These are phyloP conservation scores for Drosophila subsilvestris DNA, from an alignment of 2,888 invertebrate genomes.

Conservation along the genomic window DNA sequence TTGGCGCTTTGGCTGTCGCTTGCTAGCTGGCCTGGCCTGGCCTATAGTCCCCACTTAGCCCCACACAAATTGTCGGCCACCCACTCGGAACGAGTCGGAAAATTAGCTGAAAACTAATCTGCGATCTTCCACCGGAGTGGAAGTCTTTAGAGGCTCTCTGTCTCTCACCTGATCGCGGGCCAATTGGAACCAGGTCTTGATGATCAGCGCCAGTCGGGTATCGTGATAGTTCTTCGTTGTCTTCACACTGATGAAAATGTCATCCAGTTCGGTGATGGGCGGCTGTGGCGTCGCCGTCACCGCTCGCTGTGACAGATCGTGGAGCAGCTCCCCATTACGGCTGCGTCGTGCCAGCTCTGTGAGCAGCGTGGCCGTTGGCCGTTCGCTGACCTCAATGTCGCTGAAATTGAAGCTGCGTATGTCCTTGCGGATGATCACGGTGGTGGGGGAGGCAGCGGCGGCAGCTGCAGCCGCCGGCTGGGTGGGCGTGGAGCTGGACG, in stretches of 20 bases:
- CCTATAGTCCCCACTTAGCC: constrained; percentile 41
- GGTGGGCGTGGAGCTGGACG: constrained; percentile 37
- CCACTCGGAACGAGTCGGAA: constrained; percentile 35
- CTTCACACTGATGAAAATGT: constrained; percentile 97
- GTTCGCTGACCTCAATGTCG: constrained; percentile 83
- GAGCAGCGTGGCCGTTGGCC: constrained; percentile 77
- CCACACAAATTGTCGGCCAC: constrained; percentile 61
- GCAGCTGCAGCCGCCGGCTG: constrained; percentile 44
- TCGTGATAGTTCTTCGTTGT: constrained; percentile 95
- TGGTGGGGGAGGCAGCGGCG: constrained; percentile 66
- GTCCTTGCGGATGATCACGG: constrained; percentile 84
- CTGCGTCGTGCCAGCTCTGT: constrained; percentile 81
- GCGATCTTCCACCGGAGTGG: constrained; percentile 6
- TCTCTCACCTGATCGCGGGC: constrained; percentile 94
- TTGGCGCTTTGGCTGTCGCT: constrained; percentile 28
- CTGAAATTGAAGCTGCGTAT: constrained; percentile 84
- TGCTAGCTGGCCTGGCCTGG: too few relatives aligned
- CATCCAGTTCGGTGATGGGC: constrained; percentile 90
- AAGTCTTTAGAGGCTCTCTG: neutral
- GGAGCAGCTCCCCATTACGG: constrained; percentile 82
- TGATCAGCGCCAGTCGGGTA: constrained; percentile 92
- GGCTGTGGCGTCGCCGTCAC: constrained; percentile 85
- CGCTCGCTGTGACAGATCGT: constrained; percentile 83
- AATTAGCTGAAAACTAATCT: constrained; percentile 53
- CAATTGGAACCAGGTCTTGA: constrained; percentile 97